Percentiles rank a stretch among this genome's conserved stretches.
These are phyloP conservation scores for Invenusta paracnida DNA, from an alignment of 2,888 invertebrate genomes.

Conservation along the genomic window DNA sequence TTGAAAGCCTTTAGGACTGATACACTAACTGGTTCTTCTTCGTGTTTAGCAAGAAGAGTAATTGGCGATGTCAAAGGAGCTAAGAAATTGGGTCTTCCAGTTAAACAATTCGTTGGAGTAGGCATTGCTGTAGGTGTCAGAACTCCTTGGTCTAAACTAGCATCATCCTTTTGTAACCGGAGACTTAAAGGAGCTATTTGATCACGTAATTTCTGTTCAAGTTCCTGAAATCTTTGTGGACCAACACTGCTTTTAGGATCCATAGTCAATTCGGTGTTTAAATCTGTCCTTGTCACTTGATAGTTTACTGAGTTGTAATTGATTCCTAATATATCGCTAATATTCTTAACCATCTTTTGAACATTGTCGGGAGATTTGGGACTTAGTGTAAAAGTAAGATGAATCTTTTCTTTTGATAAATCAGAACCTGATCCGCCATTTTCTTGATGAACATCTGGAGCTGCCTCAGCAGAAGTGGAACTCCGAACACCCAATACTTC, in stretches of 20 bases:
- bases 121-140: background rate
- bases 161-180: background rate
- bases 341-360: slow-evolving; percentile 27
- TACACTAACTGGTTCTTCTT: slow-evolving; percentile 9
- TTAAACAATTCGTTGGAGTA: background rate
- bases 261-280: slow-evolving; percentile 22
- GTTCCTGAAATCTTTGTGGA: background rate
- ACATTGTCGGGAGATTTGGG: slow-evolving; percentile 35
- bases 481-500: slow-evolving; percentile 27
- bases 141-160: background rate
- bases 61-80: background rate
- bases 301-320: slow-evolving; percentile 34
- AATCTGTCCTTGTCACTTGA: slow-evolving; percentile 27
- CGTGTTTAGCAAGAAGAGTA: background rate
- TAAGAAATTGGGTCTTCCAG: background rate
- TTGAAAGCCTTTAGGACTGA: background rate
- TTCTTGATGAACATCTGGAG: background rate
- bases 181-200: slow-evolving; percentile 10
- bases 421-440: background rate
- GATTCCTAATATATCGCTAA: slow-evolving; percentile 37
- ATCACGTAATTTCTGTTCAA: slow-evolving; percentile 21
- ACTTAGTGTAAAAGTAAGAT: slow-evolving; percentile 34
- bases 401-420: slow-evolving; percentile 21
- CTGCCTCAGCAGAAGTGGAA: background rate
- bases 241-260: slow-evolving; percentile 33